Evolutionary conservation across 2,113 vertebrate species (phyloP).

Genomic region (Platanista minor): DNA sequence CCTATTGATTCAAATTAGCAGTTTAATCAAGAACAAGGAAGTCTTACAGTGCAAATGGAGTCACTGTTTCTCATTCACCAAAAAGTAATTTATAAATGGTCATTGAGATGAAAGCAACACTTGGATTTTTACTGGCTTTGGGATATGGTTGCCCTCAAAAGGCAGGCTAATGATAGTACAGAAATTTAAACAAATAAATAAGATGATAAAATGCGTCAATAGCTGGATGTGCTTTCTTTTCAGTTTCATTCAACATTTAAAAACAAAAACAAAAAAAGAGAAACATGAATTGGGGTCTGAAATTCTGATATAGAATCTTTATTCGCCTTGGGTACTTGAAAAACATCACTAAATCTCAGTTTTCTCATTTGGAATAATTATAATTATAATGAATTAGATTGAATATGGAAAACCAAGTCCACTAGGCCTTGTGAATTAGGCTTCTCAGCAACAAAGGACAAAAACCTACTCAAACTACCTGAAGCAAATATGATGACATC

Average conservation of each 20-base stretch:
- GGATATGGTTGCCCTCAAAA: background rate
- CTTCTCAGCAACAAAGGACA: background rate
- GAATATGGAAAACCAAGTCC: background rate
- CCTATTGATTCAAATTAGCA: background rate
- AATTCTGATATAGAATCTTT: background rate
- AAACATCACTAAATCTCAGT: background rate
- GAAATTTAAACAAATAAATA: background rate
- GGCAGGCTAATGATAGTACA: background rate
- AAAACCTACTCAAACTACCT: background rate
- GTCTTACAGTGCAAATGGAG: background rate
- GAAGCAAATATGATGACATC: background rate
- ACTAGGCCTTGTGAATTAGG: background rate
- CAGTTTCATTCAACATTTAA: background rate
- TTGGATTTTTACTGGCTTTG: background rate
- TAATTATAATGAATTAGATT: background rate
- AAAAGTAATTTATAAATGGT: background rate
- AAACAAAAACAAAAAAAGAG: background rate
- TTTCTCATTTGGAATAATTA: background rate
- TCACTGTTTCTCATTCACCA: background rate
- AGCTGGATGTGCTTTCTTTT: background rate
- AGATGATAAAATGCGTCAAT: background rate
- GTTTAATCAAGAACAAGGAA: background rate
- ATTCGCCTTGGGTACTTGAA: background rate
- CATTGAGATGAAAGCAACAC: background rate
- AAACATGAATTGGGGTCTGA: background rate